These are phyloP conservation scores for Pipistrellus nathusii DNA, from an alignment of 2,797 vertebrate genomes.

Conservation along the genomic window DNA sequence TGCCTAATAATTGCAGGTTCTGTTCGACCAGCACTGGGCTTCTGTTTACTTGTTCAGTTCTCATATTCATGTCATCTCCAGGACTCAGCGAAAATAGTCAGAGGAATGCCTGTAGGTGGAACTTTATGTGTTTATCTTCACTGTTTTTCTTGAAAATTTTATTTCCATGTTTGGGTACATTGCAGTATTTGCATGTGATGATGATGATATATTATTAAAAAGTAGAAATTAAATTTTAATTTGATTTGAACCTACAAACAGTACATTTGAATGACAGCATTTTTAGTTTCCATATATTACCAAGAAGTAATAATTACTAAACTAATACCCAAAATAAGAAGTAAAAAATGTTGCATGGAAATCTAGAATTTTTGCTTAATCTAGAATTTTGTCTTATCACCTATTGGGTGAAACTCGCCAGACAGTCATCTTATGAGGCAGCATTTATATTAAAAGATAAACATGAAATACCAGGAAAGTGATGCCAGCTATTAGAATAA, in stretches of 20 bases:
- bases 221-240: slow-evolving; percentile 77
- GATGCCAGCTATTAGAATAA: slow-evolving; percentile 57
- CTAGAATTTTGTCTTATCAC: slow-evolving; percentile 26
- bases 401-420: slow-evolving; percentile 72
- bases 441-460: slow-evolving; percentile 70
- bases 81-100: slow-evolving; percentile 90
- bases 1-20: slow-evolving; percentile 86
- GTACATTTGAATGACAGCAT: slow-evolving; percentile 61
- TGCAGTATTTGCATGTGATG: slow-evolving; percentile 71
- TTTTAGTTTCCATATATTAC: slow-evolving; percentile 75
- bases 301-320: slow-evolving; percentile 55
- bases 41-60: slow-evolving; percentile 83
- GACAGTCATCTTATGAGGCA: slow-evolving; percentile 73
- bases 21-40: slow-evolving; percentile 83
- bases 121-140: slow-evolving; percentile 81
- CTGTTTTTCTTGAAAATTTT: slow-evolving; percentile 75
- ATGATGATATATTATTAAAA: slow-evolving; percentile 67
- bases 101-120: slow-evolving; percentile 91
- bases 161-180: slow-evolving; percentile 74
- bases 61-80: slow-evolving; percentile 91
- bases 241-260: slow-evolving; percentile 64
- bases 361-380: slow-evolving; percentile 59
- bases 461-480: slow-evolving; percentile 69
- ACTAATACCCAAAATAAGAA: slow-evolving; percentile 47
- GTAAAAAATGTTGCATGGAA: slow-evolving; percentile 67